phyloP scores from a whole-genome alignment of 2,113 vertebrate species.

The Amia ocellicauda region DNA sequence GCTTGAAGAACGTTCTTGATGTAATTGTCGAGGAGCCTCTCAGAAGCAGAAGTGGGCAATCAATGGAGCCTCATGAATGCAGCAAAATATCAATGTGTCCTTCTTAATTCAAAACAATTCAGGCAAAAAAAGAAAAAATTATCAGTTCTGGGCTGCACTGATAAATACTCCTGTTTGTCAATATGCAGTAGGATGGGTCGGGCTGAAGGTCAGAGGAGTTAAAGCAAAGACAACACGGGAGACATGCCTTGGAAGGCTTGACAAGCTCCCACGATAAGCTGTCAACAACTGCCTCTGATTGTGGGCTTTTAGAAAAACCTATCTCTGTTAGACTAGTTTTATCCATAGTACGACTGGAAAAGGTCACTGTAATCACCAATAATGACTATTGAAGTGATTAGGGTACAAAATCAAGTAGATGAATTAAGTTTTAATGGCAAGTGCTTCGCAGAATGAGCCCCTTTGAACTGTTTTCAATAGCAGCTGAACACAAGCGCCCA shows the following conservation, averaged over 20 bases:
- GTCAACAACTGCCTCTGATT: not conserved
- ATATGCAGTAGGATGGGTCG: not conserved
- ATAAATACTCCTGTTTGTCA: not conserved
- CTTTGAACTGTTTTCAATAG: slow-evolving; percentile 1
- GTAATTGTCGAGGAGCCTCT: no score
- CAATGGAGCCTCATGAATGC: no score
- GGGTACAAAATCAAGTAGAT: slow-evolving; percentile 5
- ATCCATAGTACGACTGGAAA: not conserved
- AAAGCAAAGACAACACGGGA: not conserved
- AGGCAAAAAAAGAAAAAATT: no score
- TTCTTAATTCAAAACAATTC: no score
- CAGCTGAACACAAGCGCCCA: not conserved
- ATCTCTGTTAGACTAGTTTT: not conserved
- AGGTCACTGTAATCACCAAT: slow-evolving; percentile 13
- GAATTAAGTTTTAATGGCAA: slow-evolving; percentile 7
- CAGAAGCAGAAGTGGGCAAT: no score
- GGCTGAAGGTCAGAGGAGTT: not conserved
- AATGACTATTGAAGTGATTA: slow-evolving; percentile 17
- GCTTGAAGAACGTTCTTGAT: no score
- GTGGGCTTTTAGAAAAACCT: not conserved
- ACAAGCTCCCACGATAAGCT: not conserved
- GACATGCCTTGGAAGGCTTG: not conserved
- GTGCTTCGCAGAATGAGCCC: not conserved
- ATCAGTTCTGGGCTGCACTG: no score
- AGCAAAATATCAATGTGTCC: no score